Evolutionary conservation across 2,113 vertebrate genomes (phyloP), one percentile per base, ranked within the genome.

Genomic region (Acinonyx jubatus): DNA sequence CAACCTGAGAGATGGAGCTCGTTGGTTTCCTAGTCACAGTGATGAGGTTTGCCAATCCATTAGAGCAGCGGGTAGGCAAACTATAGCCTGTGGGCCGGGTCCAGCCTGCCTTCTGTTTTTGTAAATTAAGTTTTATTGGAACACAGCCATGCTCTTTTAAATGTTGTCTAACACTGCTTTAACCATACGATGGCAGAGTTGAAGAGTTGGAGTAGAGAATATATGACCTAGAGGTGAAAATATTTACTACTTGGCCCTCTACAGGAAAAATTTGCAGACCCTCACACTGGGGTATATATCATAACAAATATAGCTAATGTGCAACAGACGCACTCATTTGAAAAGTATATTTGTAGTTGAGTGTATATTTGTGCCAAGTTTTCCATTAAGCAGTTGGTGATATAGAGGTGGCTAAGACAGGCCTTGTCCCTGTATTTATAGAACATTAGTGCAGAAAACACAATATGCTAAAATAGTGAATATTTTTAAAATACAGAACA

Each of bases 1-100:
- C 65, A 63, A 52, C 36, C 68, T 94, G 27, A 73, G 33, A 68
- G 25, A 84, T 19, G 8, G 14, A 66, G 7, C 31, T 88, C 66
- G 36, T 73, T 86, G 89, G 83, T 90, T 85, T 94, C 94, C 71
- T 88, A 65, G 38, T 91, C 29, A 31, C 29, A 87, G 21, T 78
- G 66, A 45, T 38, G 15, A 73, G 50, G 68, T 82, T 78, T 88
- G 6, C 8, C 6, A 16, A 7, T 79, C 86, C 27, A 13, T 94
- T 85, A 61, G 61, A 36, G 55, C 5, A 21, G n/a, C 38, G 36
- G 33, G 19, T 68, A 9, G 66, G 91, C 48, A 48, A 7, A 89
- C 65, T n/a, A 1, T 29, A 96, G 50, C 48, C 65, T 48, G 5
- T 31, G 50, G 27, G 36, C 74, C 48, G 73, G 16, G 80, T 83